These are phyloP conservation scores for Ganaspis brasiliensis DNA, from an alignment of 2,888 invertebrate species.

Conservation along the genomic window DNA sequence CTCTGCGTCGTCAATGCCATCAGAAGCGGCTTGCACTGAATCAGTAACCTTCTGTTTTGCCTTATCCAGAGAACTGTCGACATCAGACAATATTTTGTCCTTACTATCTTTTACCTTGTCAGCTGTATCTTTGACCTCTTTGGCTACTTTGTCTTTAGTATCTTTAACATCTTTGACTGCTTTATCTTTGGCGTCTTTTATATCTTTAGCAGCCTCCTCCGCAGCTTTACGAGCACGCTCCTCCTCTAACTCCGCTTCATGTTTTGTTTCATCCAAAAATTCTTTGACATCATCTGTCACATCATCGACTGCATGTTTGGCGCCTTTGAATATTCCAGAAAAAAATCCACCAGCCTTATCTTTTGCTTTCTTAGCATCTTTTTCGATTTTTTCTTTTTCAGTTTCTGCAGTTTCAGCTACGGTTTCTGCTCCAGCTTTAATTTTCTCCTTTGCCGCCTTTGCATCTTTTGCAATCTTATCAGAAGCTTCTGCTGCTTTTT, in stretches of 20 bases:
- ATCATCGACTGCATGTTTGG: constrained; percentile 63
- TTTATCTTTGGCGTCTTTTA: constrained; percentile 57
- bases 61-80: constrained; percentile 46
- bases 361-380: constrained; percentile 63
- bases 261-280: constrained; percentile 69
- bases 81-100: constrained; percentile 56
- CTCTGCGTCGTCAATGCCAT: constrained; percentile 63
- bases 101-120: constrained; percentile 55
- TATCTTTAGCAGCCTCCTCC: constrained; percentile 51
- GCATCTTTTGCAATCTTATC: constrained; percentile 40
- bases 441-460: constrained; percentile 36
- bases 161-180: constrained; percentile 58
- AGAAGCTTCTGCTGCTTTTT: constrained; percentile 50
- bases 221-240: constrained; percentile 58
- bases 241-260: constrained; percentile 64
- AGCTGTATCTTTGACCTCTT: constrained; percentile 21
- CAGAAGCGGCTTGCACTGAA: constrained; percentile 65
- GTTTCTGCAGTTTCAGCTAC: constrained; percentile 44
- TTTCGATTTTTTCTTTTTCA: constrained; percentile 56
- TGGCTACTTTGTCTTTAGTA: constrained; percentile 57
- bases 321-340: constrained; percentile 66
- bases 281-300: constrained; percentile 69
- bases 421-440: constrained; percentile 36
- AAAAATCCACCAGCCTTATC: constrained; percentile 64
- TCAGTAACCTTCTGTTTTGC: constrained; percentile 55